Base-by-base conservation (phyloP, 2,888 invertebrate species). In the Eristalinus aeneus region DNA sequence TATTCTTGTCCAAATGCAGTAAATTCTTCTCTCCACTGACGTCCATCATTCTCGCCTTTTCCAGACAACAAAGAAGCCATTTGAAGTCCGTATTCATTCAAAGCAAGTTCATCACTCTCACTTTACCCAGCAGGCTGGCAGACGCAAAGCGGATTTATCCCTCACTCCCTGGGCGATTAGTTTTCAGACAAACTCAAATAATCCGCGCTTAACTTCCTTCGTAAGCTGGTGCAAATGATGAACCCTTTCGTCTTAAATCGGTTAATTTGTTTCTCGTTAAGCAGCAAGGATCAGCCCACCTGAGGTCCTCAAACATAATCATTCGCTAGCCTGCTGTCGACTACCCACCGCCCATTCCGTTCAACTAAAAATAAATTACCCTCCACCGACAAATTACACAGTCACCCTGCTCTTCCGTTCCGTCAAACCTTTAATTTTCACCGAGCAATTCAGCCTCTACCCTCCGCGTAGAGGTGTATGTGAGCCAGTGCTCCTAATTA, bases 251-350 rank as follows among this genome's bases (percentile, higher is more conserved):
- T 56, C 68, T 80, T 72, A 58, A 80, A 81, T 81, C 72, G 76
- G 68, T 80, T 85, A 85, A 81, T 85, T 76, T 77, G 76, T 85
- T 85, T 76, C 68, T 77, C 76, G 68, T 81, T 80, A 79, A 46
- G 61, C 61, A 36, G 69, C 16, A 31, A 39, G 36, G 73, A 82
- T 76, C 20, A 61, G 23, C 27, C 68, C 8, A 46, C 16, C 16
- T 46, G 46, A 16, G 16, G 46, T 16, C 4, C 46, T 16, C 46
- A 2, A 8, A 34, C 34, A 34, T 9, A 6, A 10, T 34, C 34
- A 6, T 34, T 34, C 4, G 39, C 36, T 12, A 32, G 31, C 31
- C 60, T 39, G 5, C 27, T 27, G 27, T 5, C 27, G 5, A 27
- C 34, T n/a, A 5, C 22, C 54, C 31, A 5, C 64, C 10, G 22